Evolutionary conservation across 2,113 vertebrate species (phyloP).

Genomic region (Ictalurus punctatus): DNA sequence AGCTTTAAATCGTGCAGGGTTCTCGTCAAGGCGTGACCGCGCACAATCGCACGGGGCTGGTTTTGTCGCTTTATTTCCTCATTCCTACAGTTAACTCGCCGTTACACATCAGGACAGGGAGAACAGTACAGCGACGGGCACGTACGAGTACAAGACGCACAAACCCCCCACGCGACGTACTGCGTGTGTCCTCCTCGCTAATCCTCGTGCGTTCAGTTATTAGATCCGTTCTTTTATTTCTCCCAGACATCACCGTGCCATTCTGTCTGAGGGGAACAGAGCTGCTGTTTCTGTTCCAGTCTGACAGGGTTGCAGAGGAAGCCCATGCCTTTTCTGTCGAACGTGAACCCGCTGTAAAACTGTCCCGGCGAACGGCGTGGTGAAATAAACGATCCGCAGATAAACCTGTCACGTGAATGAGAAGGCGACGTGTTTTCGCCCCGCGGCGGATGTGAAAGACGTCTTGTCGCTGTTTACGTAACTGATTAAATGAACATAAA

Average conservation of each 20-base stretch:
- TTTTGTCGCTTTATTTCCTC: conserved; percentile 7
- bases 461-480: background rate
- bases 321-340: background rate
- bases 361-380: background rate
- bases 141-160: background rate
- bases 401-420: background rate
- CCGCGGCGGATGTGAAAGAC: background rate
- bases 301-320: background rate
- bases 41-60: background rate
- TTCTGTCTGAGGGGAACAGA: background rate
- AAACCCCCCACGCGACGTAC: no score
- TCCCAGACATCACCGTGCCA: background rate
- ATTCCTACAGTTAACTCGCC: conserved; percentile 9
- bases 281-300: background rate
- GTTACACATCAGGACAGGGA: background rate
- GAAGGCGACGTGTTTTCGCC: background rate
- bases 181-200: background rate
- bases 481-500: background rate
- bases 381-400: background rate
- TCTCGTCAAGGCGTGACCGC: conserved; percentile 2
- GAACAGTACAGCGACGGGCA: background rate
- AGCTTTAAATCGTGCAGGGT: background rate
- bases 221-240: background rate
- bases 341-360: background rate
- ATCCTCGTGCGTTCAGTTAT: background rate